Evolutionary conservation across 1,140 invertebrate genomes (phyloP).

Genomic region (Melanaphis sacchari): DNA sequence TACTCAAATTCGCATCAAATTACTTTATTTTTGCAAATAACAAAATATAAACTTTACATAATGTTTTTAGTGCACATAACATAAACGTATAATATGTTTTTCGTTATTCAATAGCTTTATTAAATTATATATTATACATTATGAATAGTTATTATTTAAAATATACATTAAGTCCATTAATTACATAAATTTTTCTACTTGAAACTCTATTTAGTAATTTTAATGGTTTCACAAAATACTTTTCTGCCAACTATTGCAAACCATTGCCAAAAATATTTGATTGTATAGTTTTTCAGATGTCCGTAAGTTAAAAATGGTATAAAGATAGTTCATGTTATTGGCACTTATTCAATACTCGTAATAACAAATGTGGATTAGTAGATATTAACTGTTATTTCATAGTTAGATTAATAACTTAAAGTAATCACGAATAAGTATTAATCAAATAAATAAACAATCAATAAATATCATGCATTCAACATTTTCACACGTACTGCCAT

Average conservation of each 20-base stretch:
- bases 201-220: constrained; percentile 21
- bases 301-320: neutral
- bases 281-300: constrained; percentile 21
- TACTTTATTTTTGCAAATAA: neutral
- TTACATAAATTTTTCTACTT: neutral
- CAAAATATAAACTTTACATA: neutral
- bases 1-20: neutral
- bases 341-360: constrained; percentile 1
- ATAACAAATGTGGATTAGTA: constrained; percentile 19
- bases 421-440: neutral
- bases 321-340: constrained; percentile 10
- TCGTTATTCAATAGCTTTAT: neutral
- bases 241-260: constrained; percentile 17
- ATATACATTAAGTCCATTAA: neutral
- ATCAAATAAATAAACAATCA: neutral
- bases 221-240: neutral
- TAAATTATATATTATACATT: neutral
- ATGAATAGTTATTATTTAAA: neutral
- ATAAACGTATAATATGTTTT: neutral
- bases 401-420: neutral
- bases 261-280: constrained; percentile 21
- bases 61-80: neutral
- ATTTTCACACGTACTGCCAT: neutral
- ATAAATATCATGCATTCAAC: neutral
- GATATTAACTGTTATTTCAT: neutral